phyloP scores from a whole-genome alignment of 2,797 vertebrate genomes.

The Antrozous pallidus region DNA sequence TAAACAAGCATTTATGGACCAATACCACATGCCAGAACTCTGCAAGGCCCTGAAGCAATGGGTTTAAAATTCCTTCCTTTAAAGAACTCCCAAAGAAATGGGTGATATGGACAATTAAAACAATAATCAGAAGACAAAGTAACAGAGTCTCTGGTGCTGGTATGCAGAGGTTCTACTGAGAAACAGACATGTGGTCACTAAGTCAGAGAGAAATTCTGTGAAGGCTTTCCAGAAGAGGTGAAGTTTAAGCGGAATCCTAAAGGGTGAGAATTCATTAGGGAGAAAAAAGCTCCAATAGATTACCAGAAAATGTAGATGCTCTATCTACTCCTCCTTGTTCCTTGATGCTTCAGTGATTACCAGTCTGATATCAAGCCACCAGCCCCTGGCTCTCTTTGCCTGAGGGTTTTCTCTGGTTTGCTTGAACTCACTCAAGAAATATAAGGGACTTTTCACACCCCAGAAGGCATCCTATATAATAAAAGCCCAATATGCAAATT shows the following conservation, averaged over 20 bases:
- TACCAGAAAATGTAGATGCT: not conserved
- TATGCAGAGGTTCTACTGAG: not conserved
- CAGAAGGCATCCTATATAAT: not conserved
- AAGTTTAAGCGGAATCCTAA: not conserved
- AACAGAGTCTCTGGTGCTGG: not conserved
- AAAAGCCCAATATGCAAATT: too few species aligned
- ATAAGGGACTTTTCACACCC: not conserved
- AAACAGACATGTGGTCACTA: not conserved
- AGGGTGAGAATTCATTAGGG: not conserved
- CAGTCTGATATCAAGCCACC: not conserved
- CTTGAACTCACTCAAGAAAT: not conserved
- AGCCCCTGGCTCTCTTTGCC: not conserved
- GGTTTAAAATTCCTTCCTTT: not conserved
- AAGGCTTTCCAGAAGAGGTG: not conserved
- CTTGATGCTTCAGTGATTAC: not conserved
- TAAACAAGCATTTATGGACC: not conserved
- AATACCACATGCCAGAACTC: not conserved
- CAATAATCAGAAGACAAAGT: not conserved
- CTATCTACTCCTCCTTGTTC: not conserved
- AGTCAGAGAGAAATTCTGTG: not conserved
- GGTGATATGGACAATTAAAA: not conserved
- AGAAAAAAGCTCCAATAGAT: not conserved
- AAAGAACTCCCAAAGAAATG: not conserved
- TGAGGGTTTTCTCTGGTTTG: not conserved
- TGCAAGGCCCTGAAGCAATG: not conserved